Base-by-base conservation (phyloP, 1,140 invertebrate genomes). In the Drosophila seguyi region DNA sequence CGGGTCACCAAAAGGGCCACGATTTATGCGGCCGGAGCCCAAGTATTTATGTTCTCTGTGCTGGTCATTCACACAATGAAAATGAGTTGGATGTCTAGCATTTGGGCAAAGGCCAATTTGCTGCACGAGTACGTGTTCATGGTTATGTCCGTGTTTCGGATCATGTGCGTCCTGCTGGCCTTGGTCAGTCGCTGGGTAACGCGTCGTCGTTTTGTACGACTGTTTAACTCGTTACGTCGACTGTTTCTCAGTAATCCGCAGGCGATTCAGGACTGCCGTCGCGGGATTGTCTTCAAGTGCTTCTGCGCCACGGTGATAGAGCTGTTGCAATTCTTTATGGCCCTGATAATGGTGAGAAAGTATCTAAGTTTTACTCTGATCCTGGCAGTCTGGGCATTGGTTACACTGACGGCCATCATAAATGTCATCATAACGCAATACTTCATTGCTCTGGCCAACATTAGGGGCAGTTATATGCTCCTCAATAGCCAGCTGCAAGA, bases 71-170 rank as follows among this genome's bases (percentile, higher is more conserved):
- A 63, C 27, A 18, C 18, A 6, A 6, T 71, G 18, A 14, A 1
- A 11, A 34, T 14, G 0, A n/a, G 16, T 4, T 4, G 29, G 3
- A 8, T 52, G 16, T n/a, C 41, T 3, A 10, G 2, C 1, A 31
- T 71, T 11, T 84, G 60, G 65, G 2, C 22, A 1, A 61, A n/a
- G 0, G 29, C 60, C 4, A 50, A 65, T n/a, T 11, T 20, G 0
- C 45, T 85, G 4, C 82, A 86, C n/a, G 56, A 85, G 10, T 58
- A 47, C 20, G 18, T 85, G 8, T 62, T 74, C 39, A 14, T 68
- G 6, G 16, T 45, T 1, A 8, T 86, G 6, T 1, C 59, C 1
- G 14, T 10, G 1, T 29, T 56, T 10, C 63, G 82, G 6, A 16
- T 77, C 13, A 2, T 45, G 0, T 80, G 67, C 27, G 50, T 78